Evolutionary conservation across 2,888 invertebrate species (phyloP).

Genomic region (Cabera pusaria): DNA sequence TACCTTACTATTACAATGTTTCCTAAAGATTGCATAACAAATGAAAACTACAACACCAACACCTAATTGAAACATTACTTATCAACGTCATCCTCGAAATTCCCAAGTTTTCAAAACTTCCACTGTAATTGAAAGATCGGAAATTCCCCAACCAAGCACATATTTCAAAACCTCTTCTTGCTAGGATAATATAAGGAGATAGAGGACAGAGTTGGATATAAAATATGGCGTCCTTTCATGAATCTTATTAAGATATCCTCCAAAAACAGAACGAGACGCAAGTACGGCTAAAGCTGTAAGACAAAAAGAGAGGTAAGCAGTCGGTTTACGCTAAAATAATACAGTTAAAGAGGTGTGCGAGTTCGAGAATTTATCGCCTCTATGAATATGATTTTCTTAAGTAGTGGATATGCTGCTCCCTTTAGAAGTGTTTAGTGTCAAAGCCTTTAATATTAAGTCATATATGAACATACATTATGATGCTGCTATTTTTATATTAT

Average conservation of each 20-base stretch:
- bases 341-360: conserved; percentile 79
- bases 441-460: too few relatives aligned
- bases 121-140: conserved; percentile 81
- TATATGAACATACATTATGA: too few relatives aligned
- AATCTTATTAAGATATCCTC: conserved; percentile 92
- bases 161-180: conserved; percentile 77
- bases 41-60: too few relatives aligned
- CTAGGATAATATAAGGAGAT: conserved; percentile 83
- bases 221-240: conserved; percentile 93
- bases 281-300: conserved; percentile 36
- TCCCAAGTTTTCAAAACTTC: conserved; percentile 57
- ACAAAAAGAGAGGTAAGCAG: conserved; percentile 47
- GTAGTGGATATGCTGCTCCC: conserved; percentile 70
- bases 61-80: conserved; percentile 6
- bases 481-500: too few relatives aligned
- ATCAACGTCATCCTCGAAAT: conserved; percentile 26
- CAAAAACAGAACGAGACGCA: conserved; percentile 77
- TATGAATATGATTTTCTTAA: conserved; percentile 82
- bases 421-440: conserved; percentile 63
- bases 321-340: conserved; percentile 81
- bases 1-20: too few relatives aligned
- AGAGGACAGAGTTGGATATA: conserved; percentile 87
- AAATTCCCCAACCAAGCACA: conserved; percentile 80
- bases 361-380: conserved; percentile 72
- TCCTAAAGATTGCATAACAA: too few relatives aligned